Percentiles rank a stretch among this genome's conserved stretches.
These are phyloP conservation scores for Drepanosiphum platanoidis DNA, from an alignment of 2,888 invertebrate species.

Conservation along the genomic window DNA sequence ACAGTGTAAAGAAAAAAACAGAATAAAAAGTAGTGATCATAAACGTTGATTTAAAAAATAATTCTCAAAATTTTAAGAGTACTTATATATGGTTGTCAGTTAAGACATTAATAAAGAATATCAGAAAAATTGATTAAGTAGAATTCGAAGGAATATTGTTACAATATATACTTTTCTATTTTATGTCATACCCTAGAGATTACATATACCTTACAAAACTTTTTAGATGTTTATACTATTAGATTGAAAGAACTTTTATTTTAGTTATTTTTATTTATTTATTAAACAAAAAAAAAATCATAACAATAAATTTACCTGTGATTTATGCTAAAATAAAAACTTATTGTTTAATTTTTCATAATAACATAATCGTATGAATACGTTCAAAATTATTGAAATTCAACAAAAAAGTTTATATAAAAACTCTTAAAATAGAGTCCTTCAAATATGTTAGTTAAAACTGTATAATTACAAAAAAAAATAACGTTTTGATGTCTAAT, in stretches of 20 bases:
- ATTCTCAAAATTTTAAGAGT: neutral
- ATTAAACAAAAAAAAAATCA: neutral
- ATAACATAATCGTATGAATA: neutral
- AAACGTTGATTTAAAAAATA: neutral
- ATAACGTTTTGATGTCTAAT: too few species aligned
- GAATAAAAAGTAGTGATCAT: neutral
- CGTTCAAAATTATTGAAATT: neutral
- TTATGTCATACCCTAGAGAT: neutral
- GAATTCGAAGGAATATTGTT: neutral
- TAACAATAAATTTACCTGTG: too few species aligned
- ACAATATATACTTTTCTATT: neutral
- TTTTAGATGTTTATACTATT: slow-evolving; percentile 7
- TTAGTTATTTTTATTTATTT: neutral
- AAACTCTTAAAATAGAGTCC: too few species aligned
- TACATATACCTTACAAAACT: neutral
- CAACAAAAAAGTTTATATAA: too few species aligned
- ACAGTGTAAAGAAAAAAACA: too few species aligned
- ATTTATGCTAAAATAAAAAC: too few species aligned
- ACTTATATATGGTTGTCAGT: slow-evolving; percentile 8
- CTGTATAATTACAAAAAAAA: too few species aligned
- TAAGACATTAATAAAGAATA: neutral
- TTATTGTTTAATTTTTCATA: neutral
- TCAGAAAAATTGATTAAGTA: neutral
- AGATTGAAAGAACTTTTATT: slow-evolving; percentile 7
- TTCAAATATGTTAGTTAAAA: too few species aligned